These are phyloP conservation scores for Lamellibrachia satsuma DNA, from an alignment of 2,888 invertebrate species.

Conservation along the genomic window DNA sequence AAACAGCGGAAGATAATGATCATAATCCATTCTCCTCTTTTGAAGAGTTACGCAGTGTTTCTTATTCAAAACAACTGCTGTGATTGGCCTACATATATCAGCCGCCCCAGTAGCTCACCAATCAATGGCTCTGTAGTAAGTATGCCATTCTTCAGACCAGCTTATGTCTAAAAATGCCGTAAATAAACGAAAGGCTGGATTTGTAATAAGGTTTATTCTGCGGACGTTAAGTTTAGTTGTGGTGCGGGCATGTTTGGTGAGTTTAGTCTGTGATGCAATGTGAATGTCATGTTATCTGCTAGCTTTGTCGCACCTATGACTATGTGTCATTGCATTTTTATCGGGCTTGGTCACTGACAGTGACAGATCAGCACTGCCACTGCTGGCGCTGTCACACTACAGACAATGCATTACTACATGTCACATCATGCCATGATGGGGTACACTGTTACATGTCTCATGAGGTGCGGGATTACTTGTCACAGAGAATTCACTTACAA, in stretches of 20 bases:
- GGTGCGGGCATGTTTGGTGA: background rate
- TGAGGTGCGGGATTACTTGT: too few species aligned
- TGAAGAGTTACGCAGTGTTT: background rate
- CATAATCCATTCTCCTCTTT: background rate
- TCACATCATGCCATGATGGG: too few species aligned
- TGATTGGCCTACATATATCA: constrained; percentile 10
- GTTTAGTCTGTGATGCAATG: background rate
- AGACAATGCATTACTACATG: too few species aligned
- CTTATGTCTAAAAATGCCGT: background rate
- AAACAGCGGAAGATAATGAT: background rate
- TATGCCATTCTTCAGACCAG: background rate
- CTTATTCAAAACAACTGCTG: background rate
- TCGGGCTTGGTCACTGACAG: background rate
- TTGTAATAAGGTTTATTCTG: background rate
- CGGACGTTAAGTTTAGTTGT: background rate
- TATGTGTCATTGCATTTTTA: too few species aligned
- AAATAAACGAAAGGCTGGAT: background rate
- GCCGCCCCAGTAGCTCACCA: background rate
- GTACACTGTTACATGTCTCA: too few species aligned
- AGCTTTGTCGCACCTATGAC: background rate
- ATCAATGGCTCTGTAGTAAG: background rate
- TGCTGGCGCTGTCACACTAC: too few species aligned
- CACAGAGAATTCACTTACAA: too few species aligned
- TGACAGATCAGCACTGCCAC: background rate
- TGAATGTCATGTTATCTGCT: background rate